Evolutionary conservation across 2,113 vertebrate genomes (phyloP), one percentile per base, ranked within the genome.

Genomic region (Herpetotheres cachinnans): DNA sequence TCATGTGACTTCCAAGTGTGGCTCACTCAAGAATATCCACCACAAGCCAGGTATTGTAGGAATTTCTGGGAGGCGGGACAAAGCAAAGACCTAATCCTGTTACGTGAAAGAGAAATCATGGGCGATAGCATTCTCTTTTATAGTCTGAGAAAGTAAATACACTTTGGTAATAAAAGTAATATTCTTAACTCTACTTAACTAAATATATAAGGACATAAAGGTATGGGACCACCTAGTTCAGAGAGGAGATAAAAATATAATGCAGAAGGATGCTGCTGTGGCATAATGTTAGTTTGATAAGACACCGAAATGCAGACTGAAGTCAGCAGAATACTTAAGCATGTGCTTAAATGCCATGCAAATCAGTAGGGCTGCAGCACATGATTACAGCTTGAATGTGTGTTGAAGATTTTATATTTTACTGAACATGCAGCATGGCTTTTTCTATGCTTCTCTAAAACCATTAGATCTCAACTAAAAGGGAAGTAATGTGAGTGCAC

Each of bases 1-100:
- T 97, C 99, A 99, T 63, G 93, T 99, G 95, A 99, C 99, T 83
- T 97, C 99, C 55, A 99, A 99, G 96, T 99, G 99, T 96, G 99
- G 99, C 85, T 99, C 99, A 1, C 98, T 99, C 98, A 99, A 98
- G 98, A 99, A 99, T 84, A 99, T 99, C 87, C 99, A 97, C 94
- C 99, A 99, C 94, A 98, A 98, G 88, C 99, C 99, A 99, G 99
- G 99, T 99, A 98, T n/a, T n/a, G 56, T 36, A 58, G 49, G 22
- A 71, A 46, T 85, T 93, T 69, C 27, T 20, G 14, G 17, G 40
- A 24, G 69, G 9, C 62, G 63, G 54, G 49, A 71, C 49, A 85
- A 82, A 76, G 44, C 16, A 74, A 72, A 49, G 40, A 47, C 27
- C 38, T 49, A 69, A 56, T 69, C 21, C 15, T 72, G 11, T 59